Base-by-base conservation (phyloP, 2,113 vertebrate species). In the Ploceus nigricollis region DNA sequence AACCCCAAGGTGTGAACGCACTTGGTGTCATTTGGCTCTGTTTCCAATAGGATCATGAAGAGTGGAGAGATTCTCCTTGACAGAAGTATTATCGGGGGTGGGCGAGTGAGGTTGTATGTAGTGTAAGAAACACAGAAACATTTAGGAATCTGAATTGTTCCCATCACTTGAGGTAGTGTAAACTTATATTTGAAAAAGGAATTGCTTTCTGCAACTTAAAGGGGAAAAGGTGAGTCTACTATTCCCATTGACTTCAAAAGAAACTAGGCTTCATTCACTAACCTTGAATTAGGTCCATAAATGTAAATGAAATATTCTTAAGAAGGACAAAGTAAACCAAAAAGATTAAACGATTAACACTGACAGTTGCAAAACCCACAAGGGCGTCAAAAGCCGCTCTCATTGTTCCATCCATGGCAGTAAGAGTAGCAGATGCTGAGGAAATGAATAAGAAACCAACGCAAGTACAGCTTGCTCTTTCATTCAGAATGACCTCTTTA, bases 341-440 rank as follows among this genome's bases (percentile, higher is more conserved):
- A 95, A 90, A 69, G 37, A 90, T 87, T 87, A 94, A 93, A 93
- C 53, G 37, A 90, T 94, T 93, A 88, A 40, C 37, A 69, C 24
- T 87, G 53, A 79, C 13, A 47, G 56, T 91, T 87, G 69, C 39
- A 94, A 91, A 93, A 79, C 15, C 57, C 69, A 72, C 78, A 82
- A 64, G 76, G 57, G n/a, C 0, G 0, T 93, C 70, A 91, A 89
- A 91, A 85, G 45, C 13, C 57, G 48, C 37, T 82, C n/a, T 60
- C 28, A 57, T 79, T 91, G 53, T 85, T 93, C 57, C 45, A 18
- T 65, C 37, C 33, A 28, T 64, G 64, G 44, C 70, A 92, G 37
- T 57, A 87, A 84, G 31, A 64, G 57, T 13, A 85, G 24, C 33
- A 88, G 66, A 82, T 61, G 50, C 65, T 82, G 44, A 64, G 28